Base-by-base conservation (phyloP, 2,797 vertebrate species). In the Macrochelys suwanniensis region DNA sequence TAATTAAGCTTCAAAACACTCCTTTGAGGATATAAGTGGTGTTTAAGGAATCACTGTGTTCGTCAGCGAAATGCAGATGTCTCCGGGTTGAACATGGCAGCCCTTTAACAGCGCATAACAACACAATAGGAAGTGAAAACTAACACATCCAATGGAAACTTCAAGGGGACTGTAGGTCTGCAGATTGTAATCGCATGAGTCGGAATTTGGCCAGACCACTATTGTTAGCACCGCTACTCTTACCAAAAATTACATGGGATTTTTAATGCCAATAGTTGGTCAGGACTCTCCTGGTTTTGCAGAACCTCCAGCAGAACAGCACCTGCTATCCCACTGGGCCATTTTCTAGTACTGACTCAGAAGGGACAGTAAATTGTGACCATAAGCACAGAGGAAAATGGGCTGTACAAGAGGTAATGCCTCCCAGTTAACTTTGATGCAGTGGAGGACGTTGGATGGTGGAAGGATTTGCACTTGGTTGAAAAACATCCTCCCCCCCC, bases 111-210 rank as follows among this genome's bases (percentile, higher is more conserved):
- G 94, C 80, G 85, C 84, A 92, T 80, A 91, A 93, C 93, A 94
- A 82, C 95, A 92, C 93, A 94, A 94, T 92, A 86, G 89, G 95
- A 96, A 97, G 90, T 80, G 95, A 97, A 97, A 96, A 91, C 92
- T 54, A 95, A 90, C 92, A 94, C 94, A 96, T 89, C 89, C 89
- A 96, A 93, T 96, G 96, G 96, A 95, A 97, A 95, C 92, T 59
- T 81, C 3, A 3, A 92, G 88, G 90, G 95, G 94, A 95, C 13
- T 0, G 80, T 76, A 89, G 96, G 96, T 95, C 94, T 91, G 82
- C 95, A 88, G 95, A 92, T 85, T 96, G 95, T 93, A 95, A 96
- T 95, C 96, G 94, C 96, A 95, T 95, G 95, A 96, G 92, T 92
- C 95, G 95, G 95, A 93, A 94, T 78, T n/a, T 0, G 0, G 85